phyloP scores from a whole-genome alignment of 2,113 vertebrate species.

The Bujurquina vittata region DNA sequence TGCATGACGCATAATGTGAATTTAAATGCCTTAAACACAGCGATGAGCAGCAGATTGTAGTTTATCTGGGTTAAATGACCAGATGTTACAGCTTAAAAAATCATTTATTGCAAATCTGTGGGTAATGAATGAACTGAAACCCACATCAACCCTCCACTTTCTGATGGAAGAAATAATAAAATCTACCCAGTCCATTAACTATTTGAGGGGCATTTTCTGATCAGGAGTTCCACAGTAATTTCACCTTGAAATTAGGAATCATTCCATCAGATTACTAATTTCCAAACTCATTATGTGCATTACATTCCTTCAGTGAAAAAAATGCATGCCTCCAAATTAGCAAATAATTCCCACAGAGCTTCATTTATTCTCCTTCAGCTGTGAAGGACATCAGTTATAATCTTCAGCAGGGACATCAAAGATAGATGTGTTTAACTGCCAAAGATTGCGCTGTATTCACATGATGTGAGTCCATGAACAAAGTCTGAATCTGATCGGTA shows the following conservation, averaged over 20 bases:
- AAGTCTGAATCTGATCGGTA: not conserved
- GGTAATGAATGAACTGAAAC: not conserved
- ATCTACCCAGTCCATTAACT: not conserved
- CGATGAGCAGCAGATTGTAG: slow-evolving; percentile 20
- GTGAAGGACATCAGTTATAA: not conserved
- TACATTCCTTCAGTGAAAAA: not conserved
- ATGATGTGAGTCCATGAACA: not conserved
- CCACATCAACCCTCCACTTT: not conserved
- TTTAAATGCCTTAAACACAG: slow-evolving; percentile 25
- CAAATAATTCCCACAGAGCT: not conserved
- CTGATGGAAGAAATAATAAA: not conserved
- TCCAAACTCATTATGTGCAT: slow-evolving; percentile 8
- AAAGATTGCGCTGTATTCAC: not conserved
- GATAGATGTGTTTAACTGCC: not conserved
- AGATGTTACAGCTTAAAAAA: slow-evolving; percentile 41
- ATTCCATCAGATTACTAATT: slow-evolving; percentile 5
- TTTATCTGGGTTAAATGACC: slow-evolving; percentile 30
- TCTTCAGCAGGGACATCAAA: not conserved
- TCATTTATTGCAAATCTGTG: not conserved
- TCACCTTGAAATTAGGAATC: slow-evolving; percentile 11
- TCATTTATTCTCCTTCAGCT: not conserved
- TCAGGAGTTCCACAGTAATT: not conserved
- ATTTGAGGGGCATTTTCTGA: not conserved
- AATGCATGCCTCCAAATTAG: not conserved
- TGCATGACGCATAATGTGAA: not conserved